Conservation (phyloP, 2,888 invertebrate species). For the Drosophila diplacantha region DNA sequence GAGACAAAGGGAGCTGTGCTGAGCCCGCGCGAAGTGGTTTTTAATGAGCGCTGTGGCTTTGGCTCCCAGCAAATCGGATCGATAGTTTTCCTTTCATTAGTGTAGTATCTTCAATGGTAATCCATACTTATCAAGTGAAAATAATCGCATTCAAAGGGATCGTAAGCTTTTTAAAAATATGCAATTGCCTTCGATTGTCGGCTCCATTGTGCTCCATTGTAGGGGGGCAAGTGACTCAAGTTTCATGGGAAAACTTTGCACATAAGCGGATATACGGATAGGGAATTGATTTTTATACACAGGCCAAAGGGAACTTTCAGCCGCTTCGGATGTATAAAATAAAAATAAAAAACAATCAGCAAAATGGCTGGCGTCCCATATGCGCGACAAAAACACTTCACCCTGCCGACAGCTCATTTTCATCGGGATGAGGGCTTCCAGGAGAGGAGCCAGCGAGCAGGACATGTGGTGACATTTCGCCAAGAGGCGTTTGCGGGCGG, state of each 20-base stretch:
- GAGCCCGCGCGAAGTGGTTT: slow-evolving; percentile 19
- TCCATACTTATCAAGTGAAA: slow-evolving; percentile 10
- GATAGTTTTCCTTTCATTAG: slow-evolving; percentile 14
- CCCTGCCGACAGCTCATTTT: slow-evolving; percentile 52
- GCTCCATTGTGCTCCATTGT: slow-evolving; percentile 30
- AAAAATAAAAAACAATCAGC: slow-evolving; percentile 34
- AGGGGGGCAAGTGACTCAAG: slow-evolving; percentile 25
- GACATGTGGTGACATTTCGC: slow-evolving; percentile 66
- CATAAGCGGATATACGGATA: slow-evolving; percentile 65
- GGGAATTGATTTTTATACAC: slow-evolving; percentile 63
- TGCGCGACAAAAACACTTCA: slow-evolving; percentile 32
- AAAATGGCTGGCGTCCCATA: slow-evolving; percentile 26
- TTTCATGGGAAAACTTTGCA: slow-evolving; percentile 68
- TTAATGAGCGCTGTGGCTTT: slow-evolving; percentile 19
- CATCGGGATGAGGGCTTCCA: slow-evolving; percentile 38
- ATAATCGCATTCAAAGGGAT: slow-evolving; percentile 7
- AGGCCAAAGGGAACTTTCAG: slow-evolving; percentile 11
- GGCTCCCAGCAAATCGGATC: slow-evolving; percentile 10
- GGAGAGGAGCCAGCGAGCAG: slow-evolving; percentile 33
- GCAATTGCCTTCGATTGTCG: slow-evolving; percentile 10
- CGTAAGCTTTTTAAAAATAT: slow-evolving; percentile 2
- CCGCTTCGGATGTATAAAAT: slow-evolving; percentile 22
- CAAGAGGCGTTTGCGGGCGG: slow-evolving; percentile 49
- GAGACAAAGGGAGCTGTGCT: neutral
- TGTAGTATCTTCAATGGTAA: neutral